Conservation (phyloP, 2,113 vertebrate species). For the Balaenoptera acutorostrata region DNA sequence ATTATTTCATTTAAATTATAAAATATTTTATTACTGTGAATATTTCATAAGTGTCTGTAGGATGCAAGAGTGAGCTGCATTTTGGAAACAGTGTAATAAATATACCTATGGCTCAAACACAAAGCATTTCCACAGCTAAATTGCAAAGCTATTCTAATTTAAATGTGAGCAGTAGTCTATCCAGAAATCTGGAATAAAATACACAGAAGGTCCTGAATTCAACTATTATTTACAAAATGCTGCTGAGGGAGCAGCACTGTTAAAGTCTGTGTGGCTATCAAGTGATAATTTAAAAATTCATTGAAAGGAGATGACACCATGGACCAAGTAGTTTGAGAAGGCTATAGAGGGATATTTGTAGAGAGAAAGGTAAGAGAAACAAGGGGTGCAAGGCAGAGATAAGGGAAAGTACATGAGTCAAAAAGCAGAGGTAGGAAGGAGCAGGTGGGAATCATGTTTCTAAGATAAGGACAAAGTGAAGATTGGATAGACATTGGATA, state of each 20-base stretch:
- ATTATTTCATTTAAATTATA: not conserved
- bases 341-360: not conserved
- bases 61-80: not conserved
- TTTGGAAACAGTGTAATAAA: not conserved
- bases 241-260: not conserved
- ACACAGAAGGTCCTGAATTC: not conserved
- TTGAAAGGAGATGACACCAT: not conserved
- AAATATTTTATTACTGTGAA: not conserved
- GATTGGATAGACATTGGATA: not conserved
- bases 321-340: not conserved
- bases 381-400: not conserved
- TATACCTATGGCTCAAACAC: not conserved
- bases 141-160: not conserved
- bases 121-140: not conserved
- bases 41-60: not conserved
- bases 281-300: not conserved
- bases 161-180: not conserved
- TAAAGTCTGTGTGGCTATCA: not conserved
- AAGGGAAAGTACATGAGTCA: not conserved
- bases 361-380: not conserved
- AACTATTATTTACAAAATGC: not conserved
- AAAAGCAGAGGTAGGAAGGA: not conserved
- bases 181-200: not conserved
- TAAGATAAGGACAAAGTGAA: not conserved
- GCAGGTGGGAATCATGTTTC: not conserved